Evolutionary conservation across 1,140 invertebrate species (phyloP), one percentile per base, ranked within the genome.

Genomic region (Nixonia krombeini): DNA sequence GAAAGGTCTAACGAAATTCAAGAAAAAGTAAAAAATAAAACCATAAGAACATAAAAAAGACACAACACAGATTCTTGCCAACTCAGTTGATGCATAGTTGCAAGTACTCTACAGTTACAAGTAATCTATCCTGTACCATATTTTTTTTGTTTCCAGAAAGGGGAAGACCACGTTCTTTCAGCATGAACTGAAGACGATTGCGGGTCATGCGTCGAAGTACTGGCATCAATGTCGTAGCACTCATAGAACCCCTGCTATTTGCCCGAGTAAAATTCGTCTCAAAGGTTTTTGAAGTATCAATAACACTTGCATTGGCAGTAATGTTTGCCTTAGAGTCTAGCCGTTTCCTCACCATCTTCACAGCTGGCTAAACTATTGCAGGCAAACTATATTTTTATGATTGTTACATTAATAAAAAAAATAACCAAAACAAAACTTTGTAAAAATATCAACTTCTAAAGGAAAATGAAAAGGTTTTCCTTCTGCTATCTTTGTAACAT

Each of bases 151-250:
- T 70, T 45, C 66, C 66, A 56, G 55, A 46, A 44, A 61, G 55
- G 37, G 66, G 66, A 37, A 69, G 66, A 69, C 66, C 66, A 69
- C 66, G 66, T 63, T 69, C 66, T 51, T 69, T 69, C 66, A 69
- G 55, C 66, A 69, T 53, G 44, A 69, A 69, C 50, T 69, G 66
- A 63, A 69, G 66, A 45, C 59, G 58, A 63, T 49, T 63, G 58
- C 59, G 66, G 37, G 52, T 69, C 58, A 69, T 63, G 53, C 66
- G 66, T 58, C 59, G 66, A 58, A 69, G 66, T 38, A 69, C 55
- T 45, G 66, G 66, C 66, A 69, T 63, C 58, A 69, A 51, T 47
- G 66, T 58, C 29, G 65, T 68, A 40, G 65, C 57, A 40, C 57
- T 68, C 35, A 68, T 57, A 38, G 66, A 69, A 41, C 58, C 55